Base-by-base conservation (phyloP, 2,888 invertebrate genomes). In the Mycogona germanica region DNA sequence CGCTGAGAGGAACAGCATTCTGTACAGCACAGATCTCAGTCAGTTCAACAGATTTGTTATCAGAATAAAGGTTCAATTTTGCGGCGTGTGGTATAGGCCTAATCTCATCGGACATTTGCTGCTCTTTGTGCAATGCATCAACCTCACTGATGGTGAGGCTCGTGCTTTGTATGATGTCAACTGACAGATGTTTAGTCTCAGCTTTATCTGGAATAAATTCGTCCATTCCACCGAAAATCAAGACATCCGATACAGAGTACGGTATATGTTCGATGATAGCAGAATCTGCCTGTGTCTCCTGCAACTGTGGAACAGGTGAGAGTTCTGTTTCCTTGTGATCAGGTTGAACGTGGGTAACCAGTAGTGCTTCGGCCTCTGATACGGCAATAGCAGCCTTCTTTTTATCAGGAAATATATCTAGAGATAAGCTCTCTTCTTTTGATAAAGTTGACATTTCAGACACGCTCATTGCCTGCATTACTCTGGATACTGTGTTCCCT, bases 381-480 rank as follows among this genome's bases (percentile, higher is more conserved):
- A 48, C 23, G 6, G 25, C 38, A n/a, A 53, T 38, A n/a, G 21
- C 26, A 6, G 46, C 53, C 7, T 46, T 25, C 26, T 48, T 53
- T 21, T 53, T 21, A 17, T 53, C 53, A 26, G 46, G 47, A 28
- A 35, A 32, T 7, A 48, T 28, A 9, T 47, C 53, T 1, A 17
- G 6, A 38, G 32, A 25, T 30, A 48, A 37, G 14, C 14, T n/a
- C n/a, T 53, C 47, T 48, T 53, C 47, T 28, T 46, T 53, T 14
- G 7, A 28, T 9, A 21, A 46, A n/a, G 37, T 37, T 21, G 35
- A 7, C 7, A 52, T 14, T 46, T 52, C 52, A 9, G 30, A 46
- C n/a, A 52, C 52, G 14, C 29, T 28, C 2, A 52, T 29, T 25
- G 52, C 26, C 25, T 42, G 52, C 3, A 17, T 23, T 32, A 32